Evolutionary conservation across 2,797 vertebrate genomes (phyloP).

Genomic region (Sebastes taczanowskii): DNA sequence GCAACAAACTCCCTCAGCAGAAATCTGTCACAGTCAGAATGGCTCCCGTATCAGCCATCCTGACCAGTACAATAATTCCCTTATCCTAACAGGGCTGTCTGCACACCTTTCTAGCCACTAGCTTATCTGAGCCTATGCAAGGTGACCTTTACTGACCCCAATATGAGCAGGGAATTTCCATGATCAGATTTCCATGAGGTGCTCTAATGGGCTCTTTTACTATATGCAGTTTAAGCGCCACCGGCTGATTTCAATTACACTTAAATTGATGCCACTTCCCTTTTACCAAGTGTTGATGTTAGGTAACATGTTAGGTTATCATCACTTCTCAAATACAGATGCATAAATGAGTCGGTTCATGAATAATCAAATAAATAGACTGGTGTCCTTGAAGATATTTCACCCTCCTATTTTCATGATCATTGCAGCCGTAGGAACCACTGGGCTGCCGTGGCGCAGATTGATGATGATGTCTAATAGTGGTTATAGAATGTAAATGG

Average conservation of each 20-base stretch:
- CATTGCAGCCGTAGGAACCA: neutral
- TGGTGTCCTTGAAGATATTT: conserved; percentile 45
- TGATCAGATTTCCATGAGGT: conserved; percentile 42
- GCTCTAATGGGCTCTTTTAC: conserved; percentile 9
- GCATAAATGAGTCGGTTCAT: conserved; percentile 22
- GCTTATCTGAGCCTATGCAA: conserved; percentile 39
- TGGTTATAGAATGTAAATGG: conserved; percentile 52
- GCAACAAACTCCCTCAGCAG: conserved; percentile 11
- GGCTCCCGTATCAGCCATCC: neutral
- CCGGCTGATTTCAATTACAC: conserved; percentile 26
- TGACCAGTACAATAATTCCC: conserved; percentile 26
- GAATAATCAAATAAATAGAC: conserved; percentile 49
- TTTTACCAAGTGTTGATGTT: neutral
- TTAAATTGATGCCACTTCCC: conserved; percentile 20
- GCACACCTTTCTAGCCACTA: conserved; percentile 42
- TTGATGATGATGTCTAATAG: conserved; percentile 46
- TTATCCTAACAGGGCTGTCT: conserved; percentile 44
- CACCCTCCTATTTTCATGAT: conserved; percentile 23
- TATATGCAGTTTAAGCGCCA: conserved; percentile 1
- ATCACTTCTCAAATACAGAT: conserved; percentile 27
- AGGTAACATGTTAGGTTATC: conserved; percentile 14
- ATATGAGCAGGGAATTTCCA: conserved; percentile 46
- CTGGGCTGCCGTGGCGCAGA: conserved; percentile 27
- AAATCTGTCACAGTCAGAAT: neutral
- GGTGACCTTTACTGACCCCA: conserved; percentile 51